Evolutionary conservation across 2,888 invertebrate genomes (phyloP), one percentile per base, ranked within the genome.

Genomic region (Spatulosminthurus flaviceps): DNA sequence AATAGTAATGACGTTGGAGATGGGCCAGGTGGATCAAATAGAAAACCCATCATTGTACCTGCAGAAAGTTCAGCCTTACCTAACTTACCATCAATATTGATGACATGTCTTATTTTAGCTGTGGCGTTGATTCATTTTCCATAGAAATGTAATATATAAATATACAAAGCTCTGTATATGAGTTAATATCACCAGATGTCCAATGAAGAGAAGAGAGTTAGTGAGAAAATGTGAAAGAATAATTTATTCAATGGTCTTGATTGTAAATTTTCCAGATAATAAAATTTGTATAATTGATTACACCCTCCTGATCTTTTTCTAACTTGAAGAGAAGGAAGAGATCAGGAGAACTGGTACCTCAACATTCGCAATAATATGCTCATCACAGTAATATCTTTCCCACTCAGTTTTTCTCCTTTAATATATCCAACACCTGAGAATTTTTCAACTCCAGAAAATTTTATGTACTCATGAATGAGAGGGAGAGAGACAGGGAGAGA

Each of bases 1-100:
- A 41, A 19, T 2, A 41, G 70, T 42, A 29, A 41, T n/a, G 70
- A 41, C 13, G 42, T 29, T 21, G 29, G 1, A 4, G n/a, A 7
- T 41, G 70, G 70, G 4, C n/a, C 70, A 28, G 70, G 70, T 28
- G 51, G 51, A 51, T 51, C 51, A 51, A 51, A 51, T n/a, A 34
- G 69, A 29, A n/a, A 28, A 41, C 70, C 34, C 21, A 70, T 70
- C n/a, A 41, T 70, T 41, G 70, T 70, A 4, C 19, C n/a, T 1
- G 29, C 41, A 1, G 70, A 70, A 41, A 21, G 41, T 41, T 28
- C 29, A 26, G 69, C 69, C 21, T 29, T 29, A 13, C n/a, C 69
- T 29, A 69, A 24, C n/a, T 7, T 69, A 1, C 21, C 28, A 69
- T 19, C 51, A 28, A 29, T 69, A 7, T 4, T 26, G 22, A 28